Evolutionary conservation across 2,113 vertebrate genomes (phyloP).

Genomic region (Narcine bancroftii): DNA sequence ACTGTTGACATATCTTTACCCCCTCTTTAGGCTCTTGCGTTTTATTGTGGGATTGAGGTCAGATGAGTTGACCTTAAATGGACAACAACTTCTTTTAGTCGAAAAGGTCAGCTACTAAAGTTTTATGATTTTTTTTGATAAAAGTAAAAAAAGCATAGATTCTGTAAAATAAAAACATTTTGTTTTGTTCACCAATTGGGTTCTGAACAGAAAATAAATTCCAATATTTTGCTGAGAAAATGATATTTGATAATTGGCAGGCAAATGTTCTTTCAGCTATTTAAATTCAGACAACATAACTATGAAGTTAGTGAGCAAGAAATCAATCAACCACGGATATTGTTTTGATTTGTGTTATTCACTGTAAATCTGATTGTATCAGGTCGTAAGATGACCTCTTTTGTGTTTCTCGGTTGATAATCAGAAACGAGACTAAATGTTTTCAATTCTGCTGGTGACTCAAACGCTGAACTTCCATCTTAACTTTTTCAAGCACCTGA

Average conservation of each 20-base stretch:
- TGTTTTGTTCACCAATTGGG: background rate
- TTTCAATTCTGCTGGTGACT: background rate
- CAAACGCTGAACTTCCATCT: background rate
- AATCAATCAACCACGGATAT: background rate
- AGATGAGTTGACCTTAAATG: background rate
- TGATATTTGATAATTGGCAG: background rate
- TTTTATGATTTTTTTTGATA: background rate
- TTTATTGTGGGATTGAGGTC: background rate
- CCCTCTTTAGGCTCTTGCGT: background rate
- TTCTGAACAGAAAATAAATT: background rate
- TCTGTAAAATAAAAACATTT: background rate
- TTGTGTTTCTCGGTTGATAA: background rate
- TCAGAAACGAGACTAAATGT: background rate
- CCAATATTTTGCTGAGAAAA: background rate
- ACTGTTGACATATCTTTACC: background rate
- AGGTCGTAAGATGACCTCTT: constrained; percentile 1
- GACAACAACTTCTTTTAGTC: background rate
- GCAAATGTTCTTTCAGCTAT: background rate
- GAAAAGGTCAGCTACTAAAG: background rate
- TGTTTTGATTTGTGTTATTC: constrained; percentile 7
- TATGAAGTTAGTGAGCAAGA: background rate
- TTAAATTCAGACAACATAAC: constrained; percentile 6
- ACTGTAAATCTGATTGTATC: background rate
- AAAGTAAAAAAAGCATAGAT: background rate
- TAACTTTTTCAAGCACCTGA: background rate